Conservation (phyloP, 1,140 invertebrate genomes). For the Diorhabda elongata region DNA sequence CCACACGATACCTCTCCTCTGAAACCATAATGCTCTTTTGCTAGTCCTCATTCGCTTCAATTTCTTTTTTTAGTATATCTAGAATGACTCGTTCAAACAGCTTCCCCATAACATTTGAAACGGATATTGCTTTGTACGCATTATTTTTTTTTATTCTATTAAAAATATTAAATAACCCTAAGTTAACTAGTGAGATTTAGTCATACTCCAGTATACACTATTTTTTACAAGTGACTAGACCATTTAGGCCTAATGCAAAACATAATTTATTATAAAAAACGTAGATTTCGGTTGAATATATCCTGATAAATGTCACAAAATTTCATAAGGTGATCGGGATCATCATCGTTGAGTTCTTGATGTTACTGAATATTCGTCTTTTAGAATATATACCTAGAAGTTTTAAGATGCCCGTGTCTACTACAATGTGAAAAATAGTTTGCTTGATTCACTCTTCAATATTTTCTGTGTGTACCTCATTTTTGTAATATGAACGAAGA, state of each 20-base stretch:
- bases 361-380: neutral
- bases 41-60: no score
- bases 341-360: neutral
- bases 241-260: neutral
- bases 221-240: neutral
- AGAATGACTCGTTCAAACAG: no score
- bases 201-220: neutral
- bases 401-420: neutral
- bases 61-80: no score
- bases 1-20: no score
- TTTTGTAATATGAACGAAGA: no score
- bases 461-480: no score
- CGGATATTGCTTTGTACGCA: no score
- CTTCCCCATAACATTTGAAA: no score
- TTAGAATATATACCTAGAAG: neutral
- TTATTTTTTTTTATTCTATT: no score
- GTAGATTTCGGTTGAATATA: neutral
- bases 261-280: neutral
- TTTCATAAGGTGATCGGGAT: neutral
- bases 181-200: neutral
- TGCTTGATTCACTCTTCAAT: no score
- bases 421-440: neutral
- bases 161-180: neutral
- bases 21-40: no score
- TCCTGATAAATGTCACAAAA: neutral